Evolutionary conservation across 2,888 invertebrate genomes (phyloP).

Genomic region (Volucella inflata): DNA sequence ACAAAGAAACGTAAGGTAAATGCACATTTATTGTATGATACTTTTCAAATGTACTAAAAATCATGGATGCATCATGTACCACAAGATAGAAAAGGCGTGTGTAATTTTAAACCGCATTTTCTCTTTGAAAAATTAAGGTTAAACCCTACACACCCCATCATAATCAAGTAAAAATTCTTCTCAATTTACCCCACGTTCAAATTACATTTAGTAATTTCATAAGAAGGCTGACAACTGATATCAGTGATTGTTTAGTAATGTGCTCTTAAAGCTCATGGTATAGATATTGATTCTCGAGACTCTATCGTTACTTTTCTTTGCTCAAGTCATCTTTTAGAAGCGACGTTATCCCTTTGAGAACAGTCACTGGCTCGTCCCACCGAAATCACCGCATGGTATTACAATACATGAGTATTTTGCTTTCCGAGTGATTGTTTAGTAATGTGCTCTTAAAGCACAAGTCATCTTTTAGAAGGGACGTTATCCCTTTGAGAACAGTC

Average conservation of each 20-base stretch:
- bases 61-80: no score
- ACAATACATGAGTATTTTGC: slow-evolving; percentile 38
- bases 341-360: slow-evolving; percentile 52
- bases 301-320: slow-evolving; percentile 49
- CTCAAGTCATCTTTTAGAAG: slow-evolving; percentile 32
- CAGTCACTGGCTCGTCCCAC: slow-evolving; percentile 23
- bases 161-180: no score
- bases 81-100: no score
- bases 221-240: slow-evolving; percentile 20
- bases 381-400: slow-evolving; percentile 55
- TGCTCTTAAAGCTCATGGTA: background rate
- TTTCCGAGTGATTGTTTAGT: slow-evolving; percentile 43
- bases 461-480: no score
- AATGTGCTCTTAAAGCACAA: slow-evolving; percentile 46
- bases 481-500: no score
- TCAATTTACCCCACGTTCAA: background rate
- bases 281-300: slow-evolving; percentile 31
- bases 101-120: no score
- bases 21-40: no score
- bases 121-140: no score
- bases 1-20: no score
- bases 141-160: no score
- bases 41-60: no score
- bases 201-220: background rate
- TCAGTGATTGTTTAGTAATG: slow-evolving; percentile 48